Evolutionary conservation across 2,888 invertebrate genomes (phyloP), one percentile per base, ranked within the genome.

Genomic region (Eurytoma adleriae): DNA sequence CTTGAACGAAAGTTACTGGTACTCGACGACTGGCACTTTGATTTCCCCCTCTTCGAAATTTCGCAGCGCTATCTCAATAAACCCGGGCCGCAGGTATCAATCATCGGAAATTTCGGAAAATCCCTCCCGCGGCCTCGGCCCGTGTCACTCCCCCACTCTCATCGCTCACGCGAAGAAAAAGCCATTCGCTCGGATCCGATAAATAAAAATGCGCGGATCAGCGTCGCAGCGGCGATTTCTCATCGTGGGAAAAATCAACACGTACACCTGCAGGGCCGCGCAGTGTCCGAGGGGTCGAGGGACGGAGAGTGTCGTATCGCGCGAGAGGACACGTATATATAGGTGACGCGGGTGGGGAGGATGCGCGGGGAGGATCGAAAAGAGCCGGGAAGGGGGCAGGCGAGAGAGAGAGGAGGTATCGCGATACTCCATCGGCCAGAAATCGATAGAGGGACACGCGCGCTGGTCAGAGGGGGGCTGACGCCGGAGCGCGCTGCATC

Each of bases 351-450:
- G 14, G 61, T 24, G 61, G 13, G 56, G 48, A 20, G 48, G 18
- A 59, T 59, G 18, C 3, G 13, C 57, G 18, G 18, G 24, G 77
- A 80, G 77, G 75, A 56, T 62, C 64, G 78, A 52, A 67, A 27
- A 59, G 61, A 24, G 67, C 40, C 54, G 54, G 5, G 59, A 57
- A 54, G 66, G 79, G 78, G 59, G 67, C 18, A 18, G 13, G 64
- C 2, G 69, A 76, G 62, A 79, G 59, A 50, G 75, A 73, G 80
- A 78, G 66, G 75, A 83, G 80, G 84, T 86, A 85, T 85, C 85
- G 83, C 85, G 86, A 87, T 86, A 87, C 85, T 85, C 85, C 84
- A 87, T 87, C 86, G 86, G 87, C 70, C 85, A 86, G 86, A 88
- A 86, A 88, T 89, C 86, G 88, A 88, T 86, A 87, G 86, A 88